phyloP scores from a whole-genome alignment of 2,888 invertebrate genomes.

The Pomacea canaliculata region DNA sequence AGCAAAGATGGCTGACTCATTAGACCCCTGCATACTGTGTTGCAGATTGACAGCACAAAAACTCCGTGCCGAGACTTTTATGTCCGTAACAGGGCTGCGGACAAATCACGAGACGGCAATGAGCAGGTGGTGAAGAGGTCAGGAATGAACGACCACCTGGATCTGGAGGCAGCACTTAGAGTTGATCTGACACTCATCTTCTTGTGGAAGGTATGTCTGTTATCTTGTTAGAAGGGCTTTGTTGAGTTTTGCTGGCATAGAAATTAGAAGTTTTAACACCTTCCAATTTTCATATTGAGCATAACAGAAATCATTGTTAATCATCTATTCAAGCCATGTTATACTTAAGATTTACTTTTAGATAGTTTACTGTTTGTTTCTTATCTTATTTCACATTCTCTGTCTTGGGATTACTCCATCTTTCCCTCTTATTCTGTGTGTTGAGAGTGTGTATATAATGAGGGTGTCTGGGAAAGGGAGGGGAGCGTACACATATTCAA shows the following conservation, averaged over 20 bases:
- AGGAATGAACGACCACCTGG: not conserved
- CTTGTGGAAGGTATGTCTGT: constrained; percentile 60
- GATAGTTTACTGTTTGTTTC: too few relatives aligned
- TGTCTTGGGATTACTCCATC: too few relatives aligned
- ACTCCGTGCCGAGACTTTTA: constrained; percentile 68
- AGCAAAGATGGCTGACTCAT: too few relatives aligned
- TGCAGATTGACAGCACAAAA: constrained; percentile 60
- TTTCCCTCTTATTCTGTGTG: too few relatives aligned
- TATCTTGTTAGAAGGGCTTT: not conserved
- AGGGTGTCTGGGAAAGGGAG: too few relatives aligned
- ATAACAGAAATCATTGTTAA: not conserved
- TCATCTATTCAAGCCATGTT: not conserved
- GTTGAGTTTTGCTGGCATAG: too few relatives aligned
- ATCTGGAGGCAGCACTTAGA: constrained; percentile 47
- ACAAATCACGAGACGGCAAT: constrained; percentile 14
- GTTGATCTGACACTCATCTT: constrained; percentile 62
- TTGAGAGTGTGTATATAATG: too few relatives aligned
- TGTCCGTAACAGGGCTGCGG: constrained; percentile 46
- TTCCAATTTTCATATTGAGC: not conserved
- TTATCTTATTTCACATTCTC: too few relatives aligned
- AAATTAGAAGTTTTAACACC: not conserved
- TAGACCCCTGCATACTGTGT: not conserved
- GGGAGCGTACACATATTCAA: too few relatives aligned
- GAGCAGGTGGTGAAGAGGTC: constrained; percentile 27
- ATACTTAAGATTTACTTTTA: too few relatives aligned